These are phyloP conservation scores for Nannospalax galili DNA, from an alignment of 2,113 vertebrate genomes.

Conservation along the genomic window DNA sequence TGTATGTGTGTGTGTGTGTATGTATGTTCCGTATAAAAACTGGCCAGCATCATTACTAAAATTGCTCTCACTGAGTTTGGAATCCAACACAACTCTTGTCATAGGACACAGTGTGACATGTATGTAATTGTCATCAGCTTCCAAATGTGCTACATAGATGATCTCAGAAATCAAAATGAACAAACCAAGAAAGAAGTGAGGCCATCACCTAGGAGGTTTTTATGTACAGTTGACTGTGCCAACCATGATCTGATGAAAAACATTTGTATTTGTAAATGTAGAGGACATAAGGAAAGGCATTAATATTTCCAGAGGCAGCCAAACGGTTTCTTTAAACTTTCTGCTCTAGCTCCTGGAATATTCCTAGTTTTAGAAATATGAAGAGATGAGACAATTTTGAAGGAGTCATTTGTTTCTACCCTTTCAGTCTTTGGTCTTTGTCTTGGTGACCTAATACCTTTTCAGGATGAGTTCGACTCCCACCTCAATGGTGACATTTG, in stretches of 20 bases:
- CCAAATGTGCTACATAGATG: not conserved
- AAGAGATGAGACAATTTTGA: not conserved
- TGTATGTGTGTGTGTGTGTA: not conserved
- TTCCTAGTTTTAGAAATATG: not conserved
- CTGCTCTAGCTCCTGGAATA: not conserved
- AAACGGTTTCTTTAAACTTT: not conserved
- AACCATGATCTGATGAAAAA: not conserved
- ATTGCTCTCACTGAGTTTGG: not conserved
- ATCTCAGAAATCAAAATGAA: not conserved
- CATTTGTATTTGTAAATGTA: not conserved
- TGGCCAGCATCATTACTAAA: conserved; percentile 73
- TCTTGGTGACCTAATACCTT: not conserved
- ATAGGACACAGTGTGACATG: not conserved
- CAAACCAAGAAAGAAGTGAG: conserved; percentile 13
- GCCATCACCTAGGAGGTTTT: not conserved
- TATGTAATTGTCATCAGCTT: not conserved
- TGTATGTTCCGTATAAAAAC: conserved; percentile 44
- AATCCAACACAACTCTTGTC: not conserved
- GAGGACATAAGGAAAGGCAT: not conserved
- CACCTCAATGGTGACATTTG: not conserved
- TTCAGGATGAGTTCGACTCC: not conserved
- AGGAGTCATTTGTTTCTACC: not conserved
- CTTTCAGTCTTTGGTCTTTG: not conserved
- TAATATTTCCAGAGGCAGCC: not conserved
- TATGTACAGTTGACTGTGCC: not conserved